Base-by-base conservation (phyloP, 1,140 invertebrate genomes). In the Dendroctonus valens region DNA sequence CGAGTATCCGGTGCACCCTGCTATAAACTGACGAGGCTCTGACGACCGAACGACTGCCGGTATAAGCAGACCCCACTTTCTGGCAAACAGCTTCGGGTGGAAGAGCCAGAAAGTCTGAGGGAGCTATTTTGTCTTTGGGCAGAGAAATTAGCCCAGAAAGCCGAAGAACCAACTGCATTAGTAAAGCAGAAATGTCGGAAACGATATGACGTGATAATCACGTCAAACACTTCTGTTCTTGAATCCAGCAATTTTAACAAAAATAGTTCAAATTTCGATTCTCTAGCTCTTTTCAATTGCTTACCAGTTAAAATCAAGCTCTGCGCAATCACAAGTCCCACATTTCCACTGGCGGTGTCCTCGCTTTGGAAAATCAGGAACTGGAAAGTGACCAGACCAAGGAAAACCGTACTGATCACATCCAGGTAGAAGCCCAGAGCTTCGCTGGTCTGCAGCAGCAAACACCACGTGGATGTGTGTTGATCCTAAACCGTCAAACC, bases 261-360 rank as follows among this genome's bases (percentile, higher is more conserved):
- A n/a, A n/a, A n/a, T n/a, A n/a, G n/a, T n/a, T n/a, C n/a, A n/a
- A n/a, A n/a, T n/a, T n/a, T n/a, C n/a, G n/a, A n/a, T n/a, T n/a
- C n/a, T n/a, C n/a, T n/a, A n/a, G n/a, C n/a, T n/a, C n/a, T n/a
- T n/a, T n/a, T n/a, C n/a, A n/a, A n/a, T 26, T 26, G 26, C 26
- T 51, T 15, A 0, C 91, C 69, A 6, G 88, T 89, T 49, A 96
- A 75, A 0, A 87, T 85, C 71, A 95, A 83, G 0, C 89, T 85
- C 73, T 94, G 93, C 0, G 92, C 91, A 54, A 97, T 89, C 0
- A 89, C 90, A 14, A 97, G 77, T 7, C 94, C 94, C 26, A 93
- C 91, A 51, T 84, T 81, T 7, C 87, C 87, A 5, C 85, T 83
- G 41, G 76, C 71, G 6, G 73, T 74, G 7, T 75, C 81, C 55